phyloP scores from a whole-genome alignment of 2,797 vertebrate species.

The Danio jaintianensis region DNA sequence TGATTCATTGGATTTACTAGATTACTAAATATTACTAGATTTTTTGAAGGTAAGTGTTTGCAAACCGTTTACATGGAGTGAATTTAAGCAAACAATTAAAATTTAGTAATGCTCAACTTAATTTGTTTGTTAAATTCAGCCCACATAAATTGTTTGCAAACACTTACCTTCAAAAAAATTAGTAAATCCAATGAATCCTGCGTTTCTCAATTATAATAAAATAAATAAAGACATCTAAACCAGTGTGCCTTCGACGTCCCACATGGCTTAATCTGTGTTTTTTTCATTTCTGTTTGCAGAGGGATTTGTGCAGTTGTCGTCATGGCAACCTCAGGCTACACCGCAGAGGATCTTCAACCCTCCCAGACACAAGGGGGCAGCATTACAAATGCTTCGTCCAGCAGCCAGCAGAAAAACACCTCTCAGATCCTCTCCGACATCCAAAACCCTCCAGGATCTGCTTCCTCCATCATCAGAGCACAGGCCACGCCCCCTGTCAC shows the following conservation, averaged over 20 bases:
- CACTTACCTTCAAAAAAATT: too few species aligned
- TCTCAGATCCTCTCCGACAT: constrained; percentile 85
- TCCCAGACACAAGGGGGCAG: constrained; percentile 76
- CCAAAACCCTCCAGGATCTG: constrained; percentile 70
- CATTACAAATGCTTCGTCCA: constrained; percentile 67
- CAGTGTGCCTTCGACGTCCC: background rate
- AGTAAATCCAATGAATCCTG: too few species aligned
- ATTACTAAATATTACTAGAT: too few species aligned
- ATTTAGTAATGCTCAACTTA: too few species aligned
- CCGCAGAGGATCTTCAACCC: constrained; percentile 84
- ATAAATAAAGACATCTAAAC: background rate
- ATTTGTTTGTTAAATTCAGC: too few species aligned
- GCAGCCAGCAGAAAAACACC: constrained; percentile 64
- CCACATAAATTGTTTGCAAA: too few species aligned
- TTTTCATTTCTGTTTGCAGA: constrained; percentile 4
- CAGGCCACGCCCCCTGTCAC: constrained; percentile 73
- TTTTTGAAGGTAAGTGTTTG: too few species aligned
- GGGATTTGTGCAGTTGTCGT: constrained; percentile 23
- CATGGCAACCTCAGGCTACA: constrained; percentile 91
- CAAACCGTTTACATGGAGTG: too few species aligned
- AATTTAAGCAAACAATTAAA: too few species aligned
- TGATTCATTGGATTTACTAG: too few species aligned
- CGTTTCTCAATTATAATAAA: background rate
- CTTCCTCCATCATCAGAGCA: constrained; percentile 67
- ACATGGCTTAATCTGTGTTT: constrained; percentile 4